phyloP scores from a whole-genome alignment of 2,888 invertebrate species.

The Callinectes sapidus region DNA sequence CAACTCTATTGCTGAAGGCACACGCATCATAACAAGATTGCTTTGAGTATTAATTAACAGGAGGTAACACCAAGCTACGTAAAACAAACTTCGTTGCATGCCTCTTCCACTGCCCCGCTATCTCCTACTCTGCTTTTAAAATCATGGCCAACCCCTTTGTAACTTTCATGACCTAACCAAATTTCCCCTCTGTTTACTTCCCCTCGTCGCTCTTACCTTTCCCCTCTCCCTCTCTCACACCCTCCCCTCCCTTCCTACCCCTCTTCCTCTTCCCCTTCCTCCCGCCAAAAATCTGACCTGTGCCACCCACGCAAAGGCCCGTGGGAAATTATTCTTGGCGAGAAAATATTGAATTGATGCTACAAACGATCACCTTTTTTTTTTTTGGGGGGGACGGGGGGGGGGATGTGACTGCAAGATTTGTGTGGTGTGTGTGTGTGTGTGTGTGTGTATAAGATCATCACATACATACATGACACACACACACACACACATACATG shows the following conservation, averaged over 20 bases:
- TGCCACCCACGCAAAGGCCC: background rate
- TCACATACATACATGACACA: too few relatives aligned
- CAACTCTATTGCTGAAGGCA: too few relatives aligned
- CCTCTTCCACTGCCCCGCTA: background rate
- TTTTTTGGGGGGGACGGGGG: too few relatives aligned
- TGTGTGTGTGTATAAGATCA: background rate
- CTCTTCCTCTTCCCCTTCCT: background rate
- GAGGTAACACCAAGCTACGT: too few relatives aligned
- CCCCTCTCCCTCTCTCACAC: background rate
- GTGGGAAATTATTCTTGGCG: background rate
- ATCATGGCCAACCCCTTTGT: background rate
- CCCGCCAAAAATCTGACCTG: background rate
- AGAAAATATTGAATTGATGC: background rate
- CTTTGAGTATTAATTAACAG: too few relatives aligned
- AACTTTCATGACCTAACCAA: background rate
- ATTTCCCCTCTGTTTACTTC: background rate
- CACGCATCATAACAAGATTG: too few relatives aligned
- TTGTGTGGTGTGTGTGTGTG: background rate
- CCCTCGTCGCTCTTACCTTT: background rate
- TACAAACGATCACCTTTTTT: background rate
- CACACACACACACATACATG: too few relatives aligned
- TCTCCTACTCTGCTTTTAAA: background rate
- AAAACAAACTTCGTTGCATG: background rate
- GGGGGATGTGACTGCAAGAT: too few relatives aligned
- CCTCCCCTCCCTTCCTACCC: background rate